phyloP scores from a whole-genome alignment of 2,888 invertebrate genomes.

The Tenthredo amoena region DNA sequence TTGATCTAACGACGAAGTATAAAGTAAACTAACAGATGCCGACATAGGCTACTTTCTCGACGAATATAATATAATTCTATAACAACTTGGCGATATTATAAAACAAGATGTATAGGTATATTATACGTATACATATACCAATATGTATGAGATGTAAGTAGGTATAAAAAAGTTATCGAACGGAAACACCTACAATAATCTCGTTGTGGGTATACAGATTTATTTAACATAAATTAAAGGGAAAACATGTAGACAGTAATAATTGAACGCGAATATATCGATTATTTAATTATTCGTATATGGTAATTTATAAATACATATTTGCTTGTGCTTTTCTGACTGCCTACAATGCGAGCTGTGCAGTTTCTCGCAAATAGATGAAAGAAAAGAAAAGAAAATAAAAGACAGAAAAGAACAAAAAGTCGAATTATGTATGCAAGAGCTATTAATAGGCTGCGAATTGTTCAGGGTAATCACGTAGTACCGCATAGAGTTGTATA shows the following conservation, averaged over 20 bases:
- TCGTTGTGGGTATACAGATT: background rate
- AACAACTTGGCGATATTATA: background rate
- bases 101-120: background rate
- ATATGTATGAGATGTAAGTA: background rate
- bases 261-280: background rate
- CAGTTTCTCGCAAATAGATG: conserved; percentile 9
- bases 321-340: background rate
- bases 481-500: background rate
- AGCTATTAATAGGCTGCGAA: conserved; percentile 46
- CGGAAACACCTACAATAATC: background rate
- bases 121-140: background rate
- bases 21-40: conserved; percentile 29
- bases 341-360: background rate
- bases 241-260: background rate
- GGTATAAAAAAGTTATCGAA: background rate
- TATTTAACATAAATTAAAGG: background rate
- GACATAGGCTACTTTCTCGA: conserved; percentile 10
- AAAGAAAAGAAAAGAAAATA: conserved; percentile 52
- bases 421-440: background rate
- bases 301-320: background rate
- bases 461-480: conserved; percentile 50
- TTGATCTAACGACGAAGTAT: conserved; percentile 19
- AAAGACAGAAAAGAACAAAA: conserved; percentile 39
- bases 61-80: conserved; percentile 13
- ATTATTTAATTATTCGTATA: background rate